phyloP scores from a whole-genome alignment of 2,113 vertebrate species.

The Odocoileus virginianus region DNA sequence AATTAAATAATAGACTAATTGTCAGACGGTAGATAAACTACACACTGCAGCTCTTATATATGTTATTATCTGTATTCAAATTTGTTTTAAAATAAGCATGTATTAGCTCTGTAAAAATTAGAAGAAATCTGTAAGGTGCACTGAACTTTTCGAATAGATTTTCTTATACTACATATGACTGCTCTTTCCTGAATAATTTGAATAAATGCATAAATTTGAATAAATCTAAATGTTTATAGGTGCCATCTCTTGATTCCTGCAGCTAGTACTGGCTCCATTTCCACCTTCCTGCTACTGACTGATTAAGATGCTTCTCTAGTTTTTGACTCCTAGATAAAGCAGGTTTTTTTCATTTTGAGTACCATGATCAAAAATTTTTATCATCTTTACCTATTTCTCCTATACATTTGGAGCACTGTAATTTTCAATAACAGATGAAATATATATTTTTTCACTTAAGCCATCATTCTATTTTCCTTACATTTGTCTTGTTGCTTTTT shows the following conservation, averaged over 20 bases:
- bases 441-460: neutral
- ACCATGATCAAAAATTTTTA: neutral
- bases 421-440: neutral
- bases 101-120: neutral
- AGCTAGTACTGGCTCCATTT: neutral
- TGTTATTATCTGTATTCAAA: neutral
- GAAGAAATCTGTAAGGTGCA: neutral
- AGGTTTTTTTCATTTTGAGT: neutral
- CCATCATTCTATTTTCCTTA: neutral
- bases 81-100: neutral
- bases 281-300: neutral
- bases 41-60: neutral
- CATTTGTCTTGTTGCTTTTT: neutral
- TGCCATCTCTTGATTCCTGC: neutral
- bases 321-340: neutral
- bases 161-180: neutral
- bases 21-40: neutral
- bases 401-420: neutral
- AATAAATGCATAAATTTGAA: neutral
- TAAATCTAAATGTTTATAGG: neutral
- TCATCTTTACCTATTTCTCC: neutral
- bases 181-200: neutral
- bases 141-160: neutral
- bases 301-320: neutral
- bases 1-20: neutral